Conservation (phyloP, 2,888 invertebrate species). For the Agrypnus murinus region DNA sequence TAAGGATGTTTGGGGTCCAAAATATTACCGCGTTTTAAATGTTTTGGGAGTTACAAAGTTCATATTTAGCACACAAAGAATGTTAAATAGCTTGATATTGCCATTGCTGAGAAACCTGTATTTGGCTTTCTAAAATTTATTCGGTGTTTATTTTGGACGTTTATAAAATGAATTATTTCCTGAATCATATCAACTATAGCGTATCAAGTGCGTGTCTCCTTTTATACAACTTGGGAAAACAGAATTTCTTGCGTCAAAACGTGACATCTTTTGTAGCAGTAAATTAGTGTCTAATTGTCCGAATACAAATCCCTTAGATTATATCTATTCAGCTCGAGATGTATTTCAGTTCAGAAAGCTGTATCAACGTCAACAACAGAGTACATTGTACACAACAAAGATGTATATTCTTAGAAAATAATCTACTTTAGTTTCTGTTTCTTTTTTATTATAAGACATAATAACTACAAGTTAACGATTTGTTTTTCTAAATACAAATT, state of each 20-base stretch:
- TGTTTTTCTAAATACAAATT: no score
- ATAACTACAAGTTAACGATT: no score
- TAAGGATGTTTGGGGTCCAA: no score
- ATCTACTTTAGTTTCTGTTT: no score
- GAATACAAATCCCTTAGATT: conserved; percentile 17
- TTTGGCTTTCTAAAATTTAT: background rate
- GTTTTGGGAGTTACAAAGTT: no score
- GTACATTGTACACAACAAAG: conserved; percentile 1
- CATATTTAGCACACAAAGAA: no score
- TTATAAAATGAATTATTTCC: conserved; percentile 12
- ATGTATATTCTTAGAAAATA: background rate
- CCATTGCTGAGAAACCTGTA: background rate
- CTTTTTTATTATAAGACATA: no score
- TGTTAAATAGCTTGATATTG: no score
- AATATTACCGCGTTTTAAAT: no score
- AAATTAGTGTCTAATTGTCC: conserved; percentile 12
- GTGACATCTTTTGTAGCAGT: conserved; percentile 12
- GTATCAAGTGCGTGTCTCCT: conserved; percentile 12
- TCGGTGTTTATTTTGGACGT: background rate
- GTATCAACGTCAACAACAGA: background rate
- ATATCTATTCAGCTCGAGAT: conserved; percentile 6
- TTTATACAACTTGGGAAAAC: conserved; percentile 7
- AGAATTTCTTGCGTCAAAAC: conserved; percentile 12
- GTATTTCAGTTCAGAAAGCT: conserved; percentile 13
- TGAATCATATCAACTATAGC: conserved; percentile 4